Conservation (phyloP, 2,113 vertebrate genomes). For the Hypanus sabinus region DNA sequence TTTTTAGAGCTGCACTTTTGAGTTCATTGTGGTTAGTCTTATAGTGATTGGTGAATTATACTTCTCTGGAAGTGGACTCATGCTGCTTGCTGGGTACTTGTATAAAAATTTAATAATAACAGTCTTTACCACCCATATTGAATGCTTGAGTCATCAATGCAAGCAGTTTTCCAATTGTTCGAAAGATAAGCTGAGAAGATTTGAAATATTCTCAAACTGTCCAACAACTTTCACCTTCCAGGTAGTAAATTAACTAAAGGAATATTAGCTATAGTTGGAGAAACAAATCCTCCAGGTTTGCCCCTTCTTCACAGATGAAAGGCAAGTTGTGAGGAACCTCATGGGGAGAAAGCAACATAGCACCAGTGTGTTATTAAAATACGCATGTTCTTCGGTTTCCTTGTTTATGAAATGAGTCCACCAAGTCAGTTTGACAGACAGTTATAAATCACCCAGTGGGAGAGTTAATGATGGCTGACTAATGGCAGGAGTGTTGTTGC, state of each 20-base stretch:
- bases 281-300: not conserved
- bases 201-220: not conserved
- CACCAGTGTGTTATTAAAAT: too few relatives aligned
- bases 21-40: not conserved
- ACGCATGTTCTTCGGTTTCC: too few relatives aligned
- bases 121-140: not conserved
- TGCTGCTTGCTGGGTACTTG: not conserved
- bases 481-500: not conserved
- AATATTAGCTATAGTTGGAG: not conserved
- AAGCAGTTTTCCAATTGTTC: not conserved
- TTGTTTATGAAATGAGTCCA: too few relatives aligned
- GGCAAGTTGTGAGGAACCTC: not conserved
- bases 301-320: not conserved
- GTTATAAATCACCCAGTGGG: too few relatives aligned
- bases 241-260: not conserved
- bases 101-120: not conserved
- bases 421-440: too few relatives aligned
- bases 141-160: not conserved
- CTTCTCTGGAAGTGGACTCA: not conserved
- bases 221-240: not conserved
- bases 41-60: not conserved
- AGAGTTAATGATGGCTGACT: not conserved
- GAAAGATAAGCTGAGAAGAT: not conserved
- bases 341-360: not conserved
- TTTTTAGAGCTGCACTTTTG: not conserved